Conservation (phyloP, 2,888 invertebrate species). For the Pilophorus perplexus region DNA sequence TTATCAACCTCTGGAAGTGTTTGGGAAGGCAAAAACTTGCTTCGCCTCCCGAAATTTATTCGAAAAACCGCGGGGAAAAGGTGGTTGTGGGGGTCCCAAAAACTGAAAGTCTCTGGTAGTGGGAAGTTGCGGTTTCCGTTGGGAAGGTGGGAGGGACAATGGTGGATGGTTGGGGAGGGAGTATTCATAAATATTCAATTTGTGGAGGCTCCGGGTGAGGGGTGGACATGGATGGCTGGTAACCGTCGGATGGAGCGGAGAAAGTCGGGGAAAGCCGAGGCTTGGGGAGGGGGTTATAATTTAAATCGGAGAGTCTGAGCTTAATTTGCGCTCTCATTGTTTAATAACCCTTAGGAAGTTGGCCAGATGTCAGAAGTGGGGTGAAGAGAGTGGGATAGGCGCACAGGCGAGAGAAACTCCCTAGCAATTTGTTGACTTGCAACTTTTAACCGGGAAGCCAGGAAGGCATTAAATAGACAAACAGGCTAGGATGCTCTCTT, state of each 20-base stretch:
- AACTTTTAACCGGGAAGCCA: slow-evolving; percentile 23
- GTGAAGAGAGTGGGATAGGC: too few species aligned
- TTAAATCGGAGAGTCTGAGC: slow-evolving; percentile 34
- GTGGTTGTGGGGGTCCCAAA: slow-evolving; percentile 1
- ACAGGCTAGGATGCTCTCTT: slow-evolving; percentile 3
- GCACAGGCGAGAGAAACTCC: neutral
- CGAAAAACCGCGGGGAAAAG: slow-evolving; percentile 11
- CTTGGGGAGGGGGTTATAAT: slow-evolving; percentile 20
- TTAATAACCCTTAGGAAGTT: slow-evolving; percentile 40
- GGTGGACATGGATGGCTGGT: neutral
- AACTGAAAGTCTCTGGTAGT: neutral
- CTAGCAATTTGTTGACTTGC: slow-evolving; percentile 36
- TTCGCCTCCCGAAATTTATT: slow-evolving; percentile 7
- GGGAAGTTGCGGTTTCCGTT: neutral
- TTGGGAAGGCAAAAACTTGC: slow-evolving; percentile 31
- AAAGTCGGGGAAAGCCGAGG: neutral
- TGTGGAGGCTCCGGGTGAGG: slow-evolving; percentile 1
- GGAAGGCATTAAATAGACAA: slow-evolving; percentile 29
- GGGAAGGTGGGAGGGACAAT: neutral
- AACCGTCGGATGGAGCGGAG: neutral
- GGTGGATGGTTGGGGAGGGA: slow-evolving; percentile 1
- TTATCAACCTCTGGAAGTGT: slow-evolving; percentile 28
- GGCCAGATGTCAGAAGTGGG: slow-evolving; percentile 32
- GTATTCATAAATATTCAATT: slow-evolving; percentile 32
- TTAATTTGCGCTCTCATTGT: slow-evolving; percentile 40